Evolutionary conservation across 2,113 vertebrate species (phyloP).

Genomic region (Cololabis saira): DNA sequence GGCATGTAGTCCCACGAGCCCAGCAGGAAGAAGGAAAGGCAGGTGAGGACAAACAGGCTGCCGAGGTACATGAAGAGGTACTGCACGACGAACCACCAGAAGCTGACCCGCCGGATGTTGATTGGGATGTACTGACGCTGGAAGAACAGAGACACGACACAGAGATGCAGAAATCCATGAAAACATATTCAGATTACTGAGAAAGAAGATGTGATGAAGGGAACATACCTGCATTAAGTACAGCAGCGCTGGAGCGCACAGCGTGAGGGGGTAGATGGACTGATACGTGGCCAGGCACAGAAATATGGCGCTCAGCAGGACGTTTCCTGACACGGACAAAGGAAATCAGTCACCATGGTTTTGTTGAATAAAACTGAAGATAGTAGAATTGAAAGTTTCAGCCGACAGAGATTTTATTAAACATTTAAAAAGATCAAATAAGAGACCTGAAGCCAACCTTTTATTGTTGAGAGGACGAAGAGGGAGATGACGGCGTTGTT

Average conservation of each 20-base stretch:
- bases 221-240: slow-evolving; percentile 87
- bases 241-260: slow-evolving; percentile 91
- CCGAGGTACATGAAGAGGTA: slow-evolving; percentile 91
- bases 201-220: too few species aligned
- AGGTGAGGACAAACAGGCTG: slow-evolving; percentile 88
- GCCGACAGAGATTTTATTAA: too few species aligned
- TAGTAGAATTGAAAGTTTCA: too few species aligned
- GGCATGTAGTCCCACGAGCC: slow-evolving; percentile 96
- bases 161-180: background rate
- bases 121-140: slow-evolving; percentile 92
- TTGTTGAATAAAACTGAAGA: too few species aligned
- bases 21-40: slow-evolving; percentile 97
- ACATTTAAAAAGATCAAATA: background rate
- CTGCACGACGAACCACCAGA: slow-evolving; percentile 90
- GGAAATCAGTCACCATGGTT: too few species aligned
- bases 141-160: background rate
- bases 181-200: too few species aligned
- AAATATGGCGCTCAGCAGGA: slow-evolving; percentile 93
- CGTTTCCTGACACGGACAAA: slow-evolving; percentile 82
- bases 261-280: slow-evolving; percentile 92
- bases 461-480: slow-evolving; percentile 93
- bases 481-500: slow-evolving; percentile 92
- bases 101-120: slow-evolving; percentile 83
- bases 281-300: slow-evolving; percentile 95
- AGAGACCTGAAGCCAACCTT: slow-evolving; percentile 80